Conservation (phyloP, 2,797 vertebrate species). For the Cyclopterus lumpus region DNA sequence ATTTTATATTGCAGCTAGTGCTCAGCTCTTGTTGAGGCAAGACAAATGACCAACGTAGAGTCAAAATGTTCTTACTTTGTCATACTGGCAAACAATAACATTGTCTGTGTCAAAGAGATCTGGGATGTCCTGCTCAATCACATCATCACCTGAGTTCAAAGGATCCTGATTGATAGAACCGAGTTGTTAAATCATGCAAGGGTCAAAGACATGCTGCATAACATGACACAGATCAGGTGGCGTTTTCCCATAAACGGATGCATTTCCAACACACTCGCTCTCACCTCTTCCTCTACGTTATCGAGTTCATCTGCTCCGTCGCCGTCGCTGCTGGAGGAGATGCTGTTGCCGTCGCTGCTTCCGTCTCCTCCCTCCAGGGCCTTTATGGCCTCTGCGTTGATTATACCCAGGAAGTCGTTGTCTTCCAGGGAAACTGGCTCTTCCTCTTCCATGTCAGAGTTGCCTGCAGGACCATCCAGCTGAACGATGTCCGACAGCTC, state of each 20-base stretch:
- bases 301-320: conserved; percentile 80
- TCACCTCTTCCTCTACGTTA: conserved; percentile 82
- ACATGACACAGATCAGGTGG: not conserved
- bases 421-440: conserved; percentile 81
- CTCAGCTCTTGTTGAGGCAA: not conserved
- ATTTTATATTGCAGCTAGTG: not conserved
- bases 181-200: not conserved
- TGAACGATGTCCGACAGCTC: conserved; percentile 88
- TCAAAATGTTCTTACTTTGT: conserved; percentile 87
- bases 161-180: conserved; percentile 86
- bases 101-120: conserved; percentile 98
- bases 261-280: conserved; percentile 11
- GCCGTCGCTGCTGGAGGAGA: conserved; percentile 82
- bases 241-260: not conserved
- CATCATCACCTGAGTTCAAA: conserved; percentile 96
- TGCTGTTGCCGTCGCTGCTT: conserved; percentile 83
- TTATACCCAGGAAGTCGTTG: conserved; percentile 88
- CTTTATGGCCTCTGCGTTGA: conserved; percentile 89
- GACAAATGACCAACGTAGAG: not conserved
- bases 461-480: conserved; percentile 89
- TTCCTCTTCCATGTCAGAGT: conserved; percentile 84
- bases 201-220: conserved; percentile 1
- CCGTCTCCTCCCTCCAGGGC: conserved; percentile 86
- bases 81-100: conserved; percentile 97
- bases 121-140: conserved; percentile 94